Evolutionary conservation across 2,888 invertebrate species (phyloP), one percentile per base, ranked within the genome.

Genomic region (Morpho helenor): DNA sequence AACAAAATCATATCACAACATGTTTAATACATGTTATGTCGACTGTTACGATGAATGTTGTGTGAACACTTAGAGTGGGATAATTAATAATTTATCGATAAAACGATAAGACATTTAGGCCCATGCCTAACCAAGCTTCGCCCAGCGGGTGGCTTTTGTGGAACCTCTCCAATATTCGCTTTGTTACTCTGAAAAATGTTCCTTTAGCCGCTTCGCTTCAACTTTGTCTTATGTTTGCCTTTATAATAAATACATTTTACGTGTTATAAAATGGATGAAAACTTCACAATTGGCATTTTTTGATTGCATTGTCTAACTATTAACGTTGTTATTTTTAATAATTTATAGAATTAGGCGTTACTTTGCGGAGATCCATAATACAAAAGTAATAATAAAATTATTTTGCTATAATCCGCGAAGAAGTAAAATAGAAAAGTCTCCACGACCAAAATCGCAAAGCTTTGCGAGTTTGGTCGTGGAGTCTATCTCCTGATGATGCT

Each of bases 121-220:
- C 47, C 72, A 68, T 62, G 71, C 65, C 73, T 71, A 68, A 57
- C 64, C 31, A 54, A 62, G 64, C 70, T 59, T 65, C 73, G 70
- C 73, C 74, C 71, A 73, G 65, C 79, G 78, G 76, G 76, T 82
- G 83, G 80, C 85, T 89, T 88, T 88, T 88, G 86, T 86, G 84
- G 79, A 79, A 78, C 75, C 84, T 82, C 88, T 89, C 87, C 87
- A 87, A 89, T 90, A 89, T 85, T 89, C 89, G 86, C 90, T 90
- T 88, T 88, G 89, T 89, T 89, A 87, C 84, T 77, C 77, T 77
- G 86, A 78, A 85, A 83, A 82, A 84, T 77, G 78, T 82, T 78
- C 83, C 75, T 71, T 73, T 67, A 70, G 71, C 75, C 77, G 71
- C 72, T 67, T 67, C 73, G 72, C 69, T 70, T 68, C 70, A 64